Percentiles rank a stretch among this genome's conserved stretches.
Conservation (phyloP, 2,113 vertebrate genomes). For the Piprites chloris region DNA sequence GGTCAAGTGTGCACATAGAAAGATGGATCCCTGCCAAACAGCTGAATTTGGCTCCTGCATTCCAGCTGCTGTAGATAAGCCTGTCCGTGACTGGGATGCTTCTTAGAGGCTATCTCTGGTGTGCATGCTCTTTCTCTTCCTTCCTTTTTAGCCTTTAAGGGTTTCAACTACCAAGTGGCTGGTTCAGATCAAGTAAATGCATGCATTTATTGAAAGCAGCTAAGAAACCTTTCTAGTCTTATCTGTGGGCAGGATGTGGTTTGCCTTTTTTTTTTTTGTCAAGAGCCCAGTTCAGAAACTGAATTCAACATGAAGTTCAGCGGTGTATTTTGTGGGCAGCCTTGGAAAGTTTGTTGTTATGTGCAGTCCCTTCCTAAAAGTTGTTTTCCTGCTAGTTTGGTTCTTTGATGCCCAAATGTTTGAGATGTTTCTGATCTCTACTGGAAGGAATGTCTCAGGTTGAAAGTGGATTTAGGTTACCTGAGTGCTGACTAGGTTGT, state of each 20-base stretch:
- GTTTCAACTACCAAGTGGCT: background rate
- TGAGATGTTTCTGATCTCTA: background rate
- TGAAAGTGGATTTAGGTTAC: background rate
- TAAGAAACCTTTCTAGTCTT: background rate
- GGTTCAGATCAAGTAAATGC: background rate
- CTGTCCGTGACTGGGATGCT: background rate
- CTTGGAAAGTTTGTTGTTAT: background rate
- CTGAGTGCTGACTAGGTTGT: background rate
- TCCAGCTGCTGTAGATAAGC: slow-evolving; percentile 31
- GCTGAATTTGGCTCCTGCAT: slow-evolving; percentile 18
- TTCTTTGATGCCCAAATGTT: background rate
- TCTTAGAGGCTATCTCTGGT: background rate
- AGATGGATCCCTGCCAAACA: background rate
- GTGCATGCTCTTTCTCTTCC: background rate
- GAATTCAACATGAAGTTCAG: background rate
- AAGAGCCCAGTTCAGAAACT: background rate
- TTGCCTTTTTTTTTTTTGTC: background rate
- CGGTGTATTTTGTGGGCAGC: background rate
- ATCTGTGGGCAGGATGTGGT: background rate
- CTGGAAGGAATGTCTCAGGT: background rate
- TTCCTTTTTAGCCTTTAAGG: background rate
- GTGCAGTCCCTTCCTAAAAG: background rate
- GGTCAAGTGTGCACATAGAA: slow-evolving; percentile 23
- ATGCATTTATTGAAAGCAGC: background rate
- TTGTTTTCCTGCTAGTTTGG: background rate